Base-by-base conservation (phyloP, 2,797 vertebrate species). In the Danio kyathit region DNA sequence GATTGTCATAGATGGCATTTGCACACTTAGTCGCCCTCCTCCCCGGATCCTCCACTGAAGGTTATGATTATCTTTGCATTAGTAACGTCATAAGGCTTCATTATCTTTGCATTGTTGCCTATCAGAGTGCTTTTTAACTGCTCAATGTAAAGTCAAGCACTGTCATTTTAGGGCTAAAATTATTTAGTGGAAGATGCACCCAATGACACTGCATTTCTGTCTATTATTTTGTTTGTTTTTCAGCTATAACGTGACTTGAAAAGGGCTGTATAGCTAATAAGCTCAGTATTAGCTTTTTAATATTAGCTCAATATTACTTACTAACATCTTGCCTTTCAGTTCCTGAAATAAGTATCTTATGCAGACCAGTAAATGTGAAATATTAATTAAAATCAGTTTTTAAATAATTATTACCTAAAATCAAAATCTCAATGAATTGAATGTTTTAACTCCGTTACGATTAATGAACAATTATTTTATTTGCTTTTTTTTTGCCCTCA, bases 121-220 rank as follows among this genome's bases (percentile, higher is more conserved):
- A 64, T 60, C 63, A 57, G 38, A 66, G 41, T 0, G 9, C 21
- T 59, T 57, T 83, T 51, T 59, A 40, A 43, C 19, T 7, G 85
- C 66, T 64, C 87, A 90, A 87, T 88, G 83, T 89, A 87, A 89
- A 89, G 89, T 90, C 93, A 90, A 87, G 88, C 88, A 80, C 88
- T 91, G 87, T 92, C 91, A 94, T 91, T 92, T 87, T 86, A 88
- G 84, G 44, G 17, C 41, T 73, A 51, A 43, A 71, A 52, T 43
- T 44, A 75, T 70, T 70, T 76, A 59, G 82, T 87, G 19, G 2
- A 41, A 67, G 64, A 59, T 77, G 19, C 21, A 54, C 48, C 48
- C 38, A 1, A 40, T 65, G 49, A 19, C 13, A 21, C 52, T 54
- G 48, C 12, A 2, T 64, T 65, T 38, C 60, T 64, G 48, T 19